phyloP scores from a whole-genome alignment of 1,140 invertebrate genomes.

The Bradynema listronoti region DNA sequence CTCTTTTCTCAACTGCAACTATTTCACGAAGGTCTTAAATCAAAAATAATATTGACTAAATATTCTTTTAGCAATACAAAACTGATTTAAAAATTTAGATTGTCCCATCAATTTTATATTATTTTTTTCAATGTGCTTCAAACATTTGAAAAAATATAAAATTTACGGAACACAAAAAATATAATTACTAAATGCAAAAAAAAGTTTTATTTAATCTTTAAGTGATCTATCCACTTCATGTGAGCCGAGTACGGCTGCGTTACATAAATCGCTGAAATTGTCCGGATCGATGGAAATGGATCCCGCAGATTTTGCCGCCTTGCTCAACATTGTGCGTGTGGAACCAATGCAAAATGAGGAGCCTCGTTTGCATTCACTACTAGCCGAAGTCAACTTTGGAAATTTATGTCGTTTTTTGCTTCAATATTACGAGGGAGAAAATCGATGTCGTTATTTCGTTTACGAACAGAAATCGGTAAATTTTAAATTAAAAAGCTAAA shows the following conservation, averaged over 20 bases:
- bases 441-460: slow-evolving; percentile 41
- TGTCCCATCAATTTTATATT: no score
- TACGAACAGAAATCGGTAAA: slow-evolving; percentile 10
- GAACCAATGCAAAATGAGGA: slow-evolving; percentile 33
- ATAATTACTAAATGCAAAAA: no score
- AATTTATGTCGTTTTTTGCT: slow-evolving; percentile 31
- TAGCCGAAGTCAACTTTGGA: slow-evolving; percentile 22
- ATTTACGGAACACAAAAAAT: no score
- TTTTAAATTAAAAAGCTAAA: no score
- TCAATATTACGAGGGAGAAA: slow-evolving; percentile 37
- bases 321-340: slow-evolving; percentile 19
- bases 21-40: slow-evolving; percentile 22
- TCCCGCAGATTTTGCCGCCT: slow-evolving; percentile 30
- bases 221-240: no score
- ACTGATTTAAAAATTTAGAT: slow-evolving; percentile 7
- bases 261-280: no score
- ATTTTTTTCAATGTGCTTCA: no score
- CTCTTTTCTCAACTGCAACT: slow-evolving; percentile 22
- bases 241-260: no score
- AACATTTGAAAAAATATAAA: no score
- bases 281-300: slow-evolving; percentile 22
- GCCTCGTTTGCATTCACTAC: slow-evolving; percentile 13
- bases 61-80: neutral
- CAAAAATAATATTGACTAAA: neutral
- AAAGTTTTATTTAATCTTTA: no score